Evolutionary conservation across 2,113 vertebrate species (phyloP).

Genomic region (Chamaea fasciata): DNA sequence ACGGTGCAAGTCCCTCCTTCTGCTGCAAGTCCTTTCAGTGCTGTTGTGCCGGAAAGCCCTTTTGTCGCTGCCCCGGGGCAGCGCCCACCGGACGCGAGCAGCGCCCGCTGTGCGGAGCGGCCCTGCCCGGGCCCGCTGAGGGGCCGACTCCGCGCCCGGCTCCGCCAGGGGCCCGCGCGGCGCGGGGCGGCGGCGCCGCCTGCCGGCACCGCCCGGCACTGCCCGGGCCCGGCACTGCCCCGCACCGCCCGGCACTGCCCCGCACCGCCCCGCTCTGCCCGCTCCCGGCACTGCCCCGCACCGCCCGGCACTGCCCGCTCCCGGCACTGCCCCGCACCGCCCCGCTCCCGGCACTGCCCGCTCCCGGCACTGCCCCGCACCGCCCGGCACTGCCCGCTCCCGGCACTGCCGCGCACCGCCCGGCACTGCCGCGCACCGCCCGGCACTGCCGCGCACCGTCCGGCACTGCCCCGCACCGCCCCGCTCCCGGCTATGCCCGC

Average conservation of each 20-base stretch:
- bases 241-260: neutral
- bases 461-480: no score
- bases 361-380: no score
- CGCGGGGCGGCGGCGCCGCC: neutral
- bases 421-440: no score
- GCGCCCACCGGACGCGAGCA: neutral
- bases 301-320: neutral
- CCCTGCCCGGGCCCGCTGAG: neutral
- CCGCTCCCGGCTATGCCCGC: no score
- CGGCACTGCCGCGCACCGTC: no score
- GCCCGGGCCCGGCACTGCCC: neutral
- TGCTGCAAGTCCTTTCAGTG: no score
- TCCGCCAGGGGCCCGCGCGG: neutral
- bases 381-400: no score
- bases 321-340: neutral
- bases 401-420: no score
- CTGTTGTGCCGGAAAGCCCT: neutral
- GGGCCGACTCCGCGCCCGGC: neutral
- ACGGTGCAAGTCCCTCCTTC: no score
- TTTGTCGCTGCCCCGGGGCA: accelerated
- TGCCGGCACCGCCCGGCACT: neutral
- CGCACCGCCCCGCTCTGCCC: neutral
- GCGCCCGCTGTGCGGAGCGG: neutral
- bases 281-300: neutral
- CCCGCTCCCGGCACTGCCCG: neutral